Evolutionary conservation across 2,888 invertebrate species (phyloP), one percentile per base, ranked within the genome.

Genomic region (Uropetala carovei): DNA sequence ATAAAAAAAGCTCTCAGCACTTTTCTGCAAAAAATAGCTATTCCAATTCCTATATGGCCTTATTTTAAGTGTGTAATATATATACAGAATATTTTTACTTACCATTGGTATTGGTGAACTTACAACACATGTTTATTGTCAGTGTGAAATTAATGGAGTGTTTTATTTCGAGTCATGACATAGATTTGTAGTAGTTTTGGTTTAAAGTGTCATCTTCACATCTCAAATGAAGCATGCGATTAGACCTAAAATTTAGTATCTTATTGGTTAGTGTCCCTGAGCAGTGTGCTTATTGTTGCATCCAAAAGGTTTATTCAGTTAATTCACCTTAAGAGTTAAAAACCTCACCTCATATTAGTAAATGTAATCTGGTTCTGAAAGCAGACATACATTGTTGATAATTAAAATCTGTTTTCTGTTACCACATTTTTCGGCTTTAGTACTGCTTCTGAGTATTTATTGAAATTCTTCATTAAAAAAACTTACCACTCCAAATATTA

Each of bases 1-100:
- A 56, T 89, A 64, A 75, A 68, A 64, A 68, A 89, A 89, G 89
- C 89, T 68, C 89, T 89, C 5, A 89, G 89, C 89, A 89, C 60
- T 43, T 68, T 89, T 89, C 64, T 64, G 64, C 89, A 89, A 68
- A 89, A 11, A 64, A 64, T 43, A 16, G 64, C 64, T 89, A 89
- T 89, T 89, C 89, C 89, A 89, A 43, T 89, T 89, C 89, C 89
- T 68, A 68, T 89, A 64, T 43, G 60, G 64, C 86, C 86, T 86
- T 86, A 60, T 64, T 60, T 30, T 43, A 75, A 27, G 22, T 43
- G 30, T 43, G 89, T 89, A 64, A 64, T 60, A 64, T 89, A 89
- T 89, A 89, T 89, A 89, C 89, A 89, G 89, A 43, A 89, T 75
- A 27, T n/a, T 64, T 89, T 68, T 89, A 89, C 89, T 89, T 89